Percentiles rank a stretch among this genome's conserved stretches.
These are phyloP conservation scores for Pterobdella sp. DNA, from an alignment of 2,888 invertebrate species.

Conservation along the genomic window DNA sequence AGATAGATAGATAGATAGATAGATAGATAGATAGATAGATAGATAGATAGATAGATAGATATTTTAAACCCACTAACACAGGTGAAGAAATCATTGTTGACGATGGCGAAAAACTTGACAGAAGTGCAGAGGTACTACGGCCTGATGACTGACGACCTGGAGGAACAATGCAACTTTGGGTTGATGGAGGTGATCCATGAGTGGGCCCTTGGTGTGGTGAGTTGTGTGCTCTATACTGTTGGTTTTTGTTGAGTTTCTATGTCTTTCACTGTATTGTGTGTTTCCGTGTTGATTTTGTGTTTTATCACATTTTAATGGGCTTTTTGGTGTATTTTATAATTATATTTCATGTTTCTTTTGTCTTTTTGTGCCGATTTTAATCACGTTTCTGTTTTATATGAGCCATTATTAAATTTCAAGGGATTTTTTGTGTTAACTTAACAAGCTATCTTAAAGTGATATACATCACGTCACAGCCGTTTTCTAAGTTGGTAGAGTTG, in stretches of 20 bases:
- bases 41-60: background rate
- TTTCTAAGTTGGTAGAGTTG: constrained; percentile 81
- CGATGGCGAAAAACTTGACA: constrained; percentile 64
- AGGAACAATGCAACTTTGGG: constrained; percentile 73
- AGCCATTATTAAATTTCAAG: too few species aligned
- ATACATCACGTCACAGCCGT: constrained; percentile 56
- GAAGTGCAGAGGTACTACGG: constrained; percentile 61
- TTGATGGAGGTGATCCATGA: constrained; percentile 88
- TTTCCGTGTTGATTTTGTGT: too few species aligned
- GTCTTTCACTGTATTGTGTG: too few species aligned
- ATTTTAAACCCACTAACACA: constrained; percentile 44
- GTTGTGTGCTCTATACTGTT: too few species aligned
- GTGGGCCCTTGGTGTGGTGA: constrained; percentile 81
- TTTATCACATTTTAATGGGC: too few species aligned
- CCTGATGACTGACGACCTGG: constrained; percentile 56
- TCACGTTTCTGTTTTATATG: too few species aligned
- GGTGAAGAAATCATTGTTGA: constrained; percentile 66
- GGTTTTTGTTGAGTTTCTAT: too few species aligned
- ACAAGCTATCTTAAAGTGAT: too few species aligned
- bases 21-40: background rate
- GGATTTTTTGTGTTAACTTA: too few species aligned
- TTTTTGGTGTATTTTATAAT: too few species aligned
- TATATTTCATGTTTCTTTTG: too few species aligned
- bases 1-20: constrained; percentile 1
- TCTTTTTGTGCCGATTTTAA: too few species aligned